Conservation (phyloP, 2,797 vertebrate genomes). For the Rhabdomys pumilio region DNA sequence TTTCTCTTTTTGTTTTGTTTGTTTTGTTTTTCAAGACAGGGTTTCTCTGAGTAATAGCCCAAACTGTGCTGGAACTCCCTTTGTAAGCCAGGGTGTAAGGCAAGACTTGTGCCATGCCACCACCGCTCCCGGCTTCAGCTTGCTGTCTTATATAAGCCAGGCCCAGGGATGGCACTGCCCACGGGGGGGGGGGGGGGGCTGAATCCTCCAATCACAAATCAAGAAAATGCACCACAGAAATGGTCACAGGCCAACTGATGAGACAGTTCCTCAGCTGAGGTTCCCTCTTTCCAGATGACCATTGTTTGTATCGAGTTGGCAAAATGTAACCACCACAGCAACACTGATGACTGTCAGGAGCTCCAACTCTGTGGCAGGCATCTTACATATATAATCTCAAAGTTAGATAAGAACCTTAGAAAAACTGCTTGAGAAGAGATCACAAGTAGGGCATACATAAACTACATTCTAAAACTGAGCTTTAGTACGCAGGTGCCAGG, state of each 20-base stretch:
- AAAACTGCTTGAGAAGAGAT: background rate
- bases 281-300: background rate
- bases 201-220: background rate
- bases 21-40: background rate
- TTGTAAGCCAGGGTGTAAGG: background rate
- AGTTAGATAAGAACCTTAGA: constrained; percentile 50
- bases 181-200: too few relatives aligned
- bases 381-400: background rate
- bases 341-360: constrained; percentile 40
- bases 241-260: background rate
- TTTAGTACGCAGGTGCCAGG: background rate
- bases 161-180: background rate
- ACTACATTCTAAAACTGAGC: constrained; percentile 25
- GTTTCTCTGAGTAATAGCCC: background rate
- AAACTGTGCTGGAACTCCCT: background rate
- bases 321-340: background rate
- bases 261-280: background rate
- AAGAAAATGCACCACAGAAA: background rate
- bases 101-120: too few relatives aligned
- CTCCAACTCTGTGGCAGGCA: background rate
- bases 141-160: background rate
- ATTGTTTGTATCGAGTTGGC: background rate
- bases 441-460: constrained; percentile 12
- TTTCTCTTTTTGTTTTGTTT: too few relatives aligned
- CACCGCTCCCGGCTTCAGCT: background rate